Evolutionary conservation across 2,113 vertebrate genomes (phyloP).

Genomic region (Misgurnus mizolepis): DNA sequence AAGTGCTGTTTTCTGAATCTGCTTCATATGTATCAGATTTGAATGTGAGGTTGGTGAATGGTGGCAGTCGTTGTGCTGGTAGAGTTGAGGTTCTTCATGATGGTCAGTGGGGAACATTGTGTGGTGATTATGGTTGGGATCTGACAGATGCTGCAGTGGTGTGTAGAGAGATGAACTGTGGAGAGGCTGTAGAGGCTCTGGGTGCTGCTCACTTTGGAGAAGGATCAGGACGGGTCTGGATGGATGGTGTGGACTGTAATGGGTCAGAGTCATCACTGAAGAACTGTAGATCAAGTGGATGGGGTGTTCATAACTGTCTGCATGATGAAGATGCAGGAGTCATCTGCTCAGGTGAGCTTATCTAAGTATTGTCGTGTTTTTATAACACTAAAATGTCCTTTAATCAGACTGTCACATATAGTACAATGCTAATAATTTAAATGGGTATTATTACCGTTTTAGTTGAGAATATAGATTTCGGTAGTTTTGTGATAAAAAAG

Average conservation of each 20-base stretch:
- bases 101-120: conserved; percentile 21
- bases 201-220: background rate
- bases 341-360: background rate
- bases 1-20: too few species aligned
- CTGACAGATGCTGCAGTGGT: background rate
- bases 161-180: conserved; percentile 16
- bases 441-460: too few species aligned
- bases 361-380: background rate
- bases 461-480: too few species aligned
- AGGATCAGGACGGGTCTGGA: background rate
- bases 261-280: conserved; percentile 38
- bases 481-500: too few species aligned
- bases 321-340: background rate
- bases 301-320: background rate
- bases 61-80: background rate
- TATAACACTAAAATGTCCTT: background rate
- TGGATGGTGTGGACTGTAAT: background rate
- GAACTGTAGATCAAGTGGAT: conserved; percentile 28
- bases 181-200: background rate
- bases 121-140: rapidly evolving
- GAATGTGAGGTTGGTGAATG: background rate
- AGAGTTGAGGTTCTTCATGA: background rate
- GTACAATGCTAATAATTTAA: too few species aligned
- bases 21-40: background rate
- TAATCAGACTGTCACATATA: too few species aligned